A percentile compares a stretch with the other conserved stretches of the same genome.
Conservation (phyloP, 1,140 invertebrate species). For the Megathymus violae region DNA sequence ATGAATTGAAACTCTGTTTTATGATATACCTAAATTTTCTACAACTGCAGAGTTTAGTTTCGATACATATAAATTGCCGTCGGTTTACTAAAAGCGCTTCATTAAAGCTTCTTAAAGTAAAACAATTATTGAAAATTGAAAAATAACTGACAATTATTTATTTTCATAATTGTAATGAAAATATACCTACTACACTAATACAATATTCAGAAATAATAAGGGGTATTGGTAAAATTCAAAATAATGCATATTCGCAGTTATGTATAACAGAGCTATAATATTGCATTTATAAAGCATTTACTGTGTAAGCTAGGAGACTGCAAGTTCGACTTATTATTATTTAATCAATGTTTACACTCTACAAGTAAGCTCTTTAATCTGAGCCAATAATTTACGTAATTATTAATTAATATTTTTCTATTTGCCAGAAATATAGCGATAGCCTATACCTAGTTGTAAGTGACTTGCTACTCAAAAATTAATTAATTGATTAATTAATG, state of each 20-base stretch:
- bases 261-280: not conserved
- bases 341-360: slow-evolving; percentile 8
- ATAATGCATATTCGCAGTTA: no score
- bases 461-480: slow-evolving; percentile 30
- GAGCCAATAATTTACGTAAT: slow-evolving; percentile 8
- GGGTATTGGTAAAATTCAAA: no score
- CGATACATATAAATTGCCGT: slow-evolving; percentile 10
- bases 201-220: not conserved
- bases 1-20: no score
- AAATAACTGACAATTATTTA: not conserved
- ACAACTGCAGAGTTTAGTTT: no score
- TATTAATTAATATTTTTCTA: slow-evolving; percentile 32
- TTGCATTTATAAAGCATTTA: slow-evolving; percentile 27
- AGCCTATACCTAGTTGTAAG: slow-evolving; percentile 53
- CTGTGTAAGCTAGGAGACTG: slow-evolving; percentile 4
- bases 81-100: slow-evolving; percentile 1
- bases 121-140: not conserved
- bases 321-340: slow-evolving; percentile 13
- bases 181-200: no score
- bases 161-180: no score
- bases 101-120: not conserved
- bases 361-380: slow-evolving; percentile 10
- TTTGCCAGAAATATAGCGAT: slow-evolving; percentile 59
- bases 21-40: no score
- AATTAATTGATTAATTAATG: slow-evolving; percentile 34